Evolutionary conservation across 2,888 invertebrate genomes (phyloP).

Genomic region (Heliconius hortense): DNA sequence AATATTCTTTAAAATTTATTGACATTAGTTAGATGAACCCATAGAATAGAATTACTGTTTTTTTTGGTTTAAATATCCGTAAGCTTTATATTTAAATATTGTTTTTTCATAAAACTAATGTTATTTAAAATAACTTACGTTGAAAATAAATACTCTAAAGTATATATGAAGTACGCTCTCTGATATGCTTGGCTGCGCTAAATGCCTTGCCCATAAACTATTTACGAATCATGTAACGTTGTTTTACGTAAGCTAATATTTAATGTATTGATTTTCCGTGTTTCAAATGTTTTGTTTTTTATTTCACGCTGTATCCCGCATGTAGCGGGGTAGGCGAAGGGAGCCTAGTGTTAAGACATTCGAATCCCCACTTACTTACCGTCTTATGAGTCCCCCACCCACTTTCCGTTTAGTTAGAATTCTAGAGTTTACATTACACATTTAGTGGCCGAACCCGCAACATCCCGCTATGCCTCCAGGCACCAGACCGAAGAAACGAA

Average conservation of each 20-base stretch:
- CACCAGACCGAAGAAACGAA: no score
- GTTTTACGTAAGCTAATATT: not conserved
- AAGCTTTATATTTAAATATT: not conserved
- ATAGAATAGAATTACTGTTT: not conserved
- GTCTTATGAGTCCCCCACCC: no score
- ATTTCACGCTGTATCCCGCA: no score
- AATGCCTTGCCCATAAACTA: slow-evolving; percentile 10
- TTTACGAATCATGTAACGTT: slow-evolving; percentile 2
- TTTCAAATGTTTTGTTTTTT: not conserved
- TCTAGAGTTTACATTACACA: no score
- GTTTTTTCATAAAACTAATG: slow-evolving; percentile 3
- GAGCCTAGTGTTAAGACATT: no score
- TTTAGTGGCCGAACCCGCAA: no score
- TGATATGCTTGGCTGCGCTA: not conserved
- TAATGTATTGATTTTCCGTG: not conserved
- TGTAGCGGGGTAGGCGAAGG: no score
- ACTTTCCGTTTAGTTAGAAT: no score
- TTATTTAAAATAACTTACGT: slow-evolving; percentile 3
- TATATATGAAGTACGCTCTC: slow-evolving; percentile 20
- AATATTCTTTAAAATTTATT: no score
- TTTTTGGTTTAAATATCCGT: not conserved
- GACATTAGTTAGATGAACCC: no score
- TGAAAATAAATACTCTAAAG: slow-evolving; percentile 15
- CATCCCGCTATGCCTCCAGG: no score
- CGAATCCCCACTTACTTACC: no score